Evolutionary conservation across 2,888 invertebrate genomes (phyloP).

Genomic region (Hyposoter didymator): DNA sequence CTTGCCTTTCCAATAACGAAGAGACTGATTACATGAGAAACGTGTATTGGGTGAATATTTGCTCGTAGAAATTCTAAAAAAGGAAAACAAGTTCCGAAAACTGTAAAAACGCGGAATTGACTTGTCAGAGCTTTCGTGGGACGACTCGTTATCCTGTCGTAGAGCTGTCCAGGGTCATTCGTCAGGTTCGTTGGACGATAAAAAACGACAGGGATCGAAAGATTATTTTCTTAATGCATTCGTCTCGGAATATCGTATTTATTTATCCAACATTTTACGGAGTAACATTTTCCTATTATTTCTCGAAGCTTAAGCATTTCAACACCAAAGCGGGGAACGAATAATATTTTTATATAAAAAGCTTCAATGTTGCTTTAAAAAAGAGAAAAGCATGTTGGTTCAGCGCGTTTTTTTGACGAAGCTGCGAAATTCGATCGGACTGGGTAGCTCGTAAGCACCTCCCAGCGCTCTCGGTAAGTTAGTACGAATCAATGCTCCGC

Average conservation of each 20-base stretch:
- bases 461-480: not conserved
- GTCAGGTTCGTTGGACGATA: not conserved
- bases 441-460: not conserved
- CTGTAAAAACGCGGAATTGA: too few relatives aligned
- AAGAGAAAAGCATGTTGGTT: not conserved
- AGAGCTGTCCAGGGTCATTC: not conserved
- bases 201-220: not conserved
- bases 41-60: too few relatives aligned
- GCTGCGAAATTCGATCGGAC: conserved; percentile 2
- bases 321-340: not conserved
- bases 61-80: too few relatives aligned
- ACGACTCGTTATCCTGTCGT: too few relatives aligned
- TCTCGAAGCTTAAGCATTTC: not conserved
- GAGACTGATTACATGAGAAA: too few relatives aligned
- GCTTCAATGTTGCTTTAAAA: not conserved
- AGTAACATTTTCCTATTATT: not conserved
- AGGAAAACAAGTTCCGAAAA: too few relatives aligned
- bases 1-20: too few relatives aligned
- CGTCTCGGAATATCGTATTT: not conserved
- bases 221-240: not conserved
- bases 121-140: too few relatives aligned
- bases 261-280: not conserved
- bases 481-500: not conserved
- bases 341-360: not conserved
- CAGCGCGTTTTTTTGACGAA: not conserved